A percentile compares a stretch with the other conserved stretches of the same genome.
These are phyloP conservation scores for Zophobas morio DNA, from an alignment of 1,140 invertebrate genomes.

Conservation along the genomic window DNA sequence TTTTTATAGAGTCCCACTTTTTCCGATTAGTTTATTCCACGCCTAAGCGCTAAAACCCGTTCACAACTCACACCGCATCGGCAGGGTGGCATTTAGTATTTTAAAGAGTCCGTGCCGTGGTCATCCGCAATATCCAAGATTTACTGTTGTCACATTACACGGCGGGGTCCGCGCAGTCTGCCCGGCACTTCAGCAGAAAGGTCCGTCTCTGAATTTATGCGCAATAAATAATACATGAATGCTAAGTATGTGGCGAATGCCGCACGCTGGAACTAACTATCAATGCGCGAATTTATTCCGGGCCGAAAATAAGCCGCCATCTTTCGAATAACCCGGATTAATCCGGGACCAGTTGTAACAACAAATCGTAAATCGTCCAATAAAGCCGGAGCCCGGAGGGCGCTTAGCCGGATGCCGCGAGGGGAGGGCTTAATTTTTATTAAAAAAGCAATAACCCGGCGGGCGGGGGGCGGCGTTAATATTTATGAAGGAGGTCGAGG, in stretches of 20 bases:
- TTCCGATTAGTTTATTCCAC: too few relatives aligned
- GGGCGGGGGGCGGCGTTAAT: background rate
- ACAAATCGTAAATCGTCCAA: conserved; percentile 40
- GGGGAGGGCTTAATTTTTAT: conserved; percentile 27
- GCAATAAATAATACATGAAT: conserved; percentile 52
- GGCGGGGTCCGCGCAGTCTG: conserved; percentile 38
- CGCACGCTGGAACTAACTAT: conserved; percentile 39
- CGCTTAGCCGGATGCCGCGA: conserved; percentile 9
- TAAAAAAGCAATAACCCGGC: conserved; percentile 9
- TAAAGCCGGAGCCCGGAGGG: conserved; percentile 15
- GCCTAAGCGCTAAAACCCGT: too few relatives aligned
- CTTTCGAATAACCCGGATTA: conserved; percentile 36
- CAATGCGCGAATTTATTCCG: conserved; percentile 32
- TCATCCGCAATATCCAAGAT: conserved; percentile 52
- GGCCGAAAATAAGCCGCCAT: conserved; percentile 36
- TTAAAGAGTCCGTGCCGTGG: conserved; percentile 6
- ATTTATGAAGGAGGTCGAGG: background rate
- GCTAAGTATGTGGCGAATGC: conserved; percentile 52
- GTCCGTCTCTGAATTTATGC: conserved; percentile 48
- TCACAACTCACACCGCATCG: too few relatives aligned
- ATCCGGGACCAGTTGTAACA: conserved; percentile 24
- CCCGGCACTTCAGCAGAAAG: conserved; percentile 47
- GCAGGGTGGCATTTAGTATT: too few relatives aligned
- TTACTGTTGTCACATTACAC: conserved; percentile 56
- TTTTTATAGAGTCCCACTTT: too few relatives aligned